phyloP scores from a whole-genome alignment of 2,888 invertebrate species.

The Carabus problematicus region DNA sequence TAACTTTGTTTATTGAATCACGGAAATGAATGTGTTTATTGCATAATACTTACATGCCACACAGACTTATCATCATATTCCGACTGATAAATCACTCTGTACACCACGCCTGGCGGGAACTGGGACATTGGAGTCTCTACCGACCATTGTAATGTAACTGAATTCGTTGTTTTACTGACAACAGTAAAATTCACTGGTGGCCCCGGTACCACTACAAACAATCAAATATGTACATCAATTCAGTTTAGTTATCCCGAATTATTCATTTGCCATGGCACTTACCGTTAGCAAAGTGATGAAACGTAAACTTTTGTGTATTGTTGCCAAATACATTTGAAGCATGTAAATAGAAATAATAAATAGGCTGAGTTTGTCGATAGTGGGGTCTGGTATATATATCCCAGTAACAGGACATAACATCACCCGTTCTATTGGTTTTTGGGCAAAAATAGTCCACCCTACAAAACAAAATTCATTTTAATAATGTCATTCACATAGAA shows the following conservation, averaged over 20 bases:
- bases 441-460: slow-evolving; percentile 49
- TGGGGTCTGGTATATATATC: slow-evolving; percentile 60
- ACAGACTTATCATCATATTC: slow-evolving; percentile 58
- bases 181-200: slow-evolving; percentile 61
- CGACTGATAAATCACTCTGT: slow-evolving; percentile 63
- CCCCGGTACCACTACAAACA: slow-evolving; percentile 59
- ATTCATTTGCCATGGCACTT: slow-evolving; percentile 48
- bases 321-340: slow-evolving; percentile 70
- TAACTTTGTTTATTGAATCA: slow-evolving; percentile 7
- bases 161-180: slow-evolving; percentile 59
- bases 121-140: slow-evolving; percentile 60
- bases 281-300: slow-evolving; percentile 67
- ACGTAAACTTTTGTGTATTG: slow-evolving; percentile 60
- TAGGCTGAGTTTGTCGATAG: slow-evolving; percentile 63
- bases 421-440: slow-evolving; percentile 44
- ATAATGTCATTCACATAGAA: neutral
- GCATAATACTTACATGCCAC: slow-evolving; percentile 59
- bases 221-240: slow-evolving; percentile 22
- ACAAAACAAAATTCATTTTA: slow-evolving; percentile 1
- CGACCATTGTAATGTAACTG: slow-evolving; percentile 61
- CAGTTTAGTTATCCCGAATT: neutral
- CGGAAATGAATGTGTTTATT: slow-evolving; percentile 54
- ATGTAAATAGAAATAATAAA: slow-evolving; percentile 67
- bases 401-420: slow-evolving; percentile 60
- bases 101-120: slow-evolving; percentile 62